These are phyloP conservation scores for Boleophthalmus pectinirostris DNA, from an alignment of 2,113 vertebrate species.

Conservation along the genomic window DNA sequence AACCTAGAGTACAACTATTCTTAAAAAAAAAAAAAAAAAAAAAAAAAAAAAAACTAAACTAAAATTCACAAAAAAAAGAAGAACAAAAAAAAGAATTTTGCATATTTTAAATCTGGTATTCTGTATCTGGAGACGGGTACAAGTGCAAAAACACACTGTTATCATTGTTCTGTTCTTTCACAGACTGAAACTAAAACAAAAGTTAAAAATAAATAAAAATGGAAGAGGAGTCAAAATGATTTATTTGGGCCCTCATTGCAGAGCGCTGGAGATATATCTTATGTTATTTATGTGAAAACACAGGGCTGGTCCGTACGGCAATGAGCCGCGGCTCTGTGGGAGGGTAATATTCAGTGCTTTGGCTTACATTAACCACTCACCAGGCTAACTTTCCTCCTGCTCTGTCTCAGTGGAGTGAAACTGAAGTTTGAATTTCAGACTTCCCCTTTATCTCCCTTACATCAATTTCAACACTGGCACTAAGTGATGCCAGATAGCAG, in stretches of 20 bases:
- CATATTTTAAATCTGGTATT: too few relatives aligned
- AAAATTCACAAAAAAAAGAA: not conserved
- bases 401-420: constrained; percentile 75
- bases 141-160: not conserved
- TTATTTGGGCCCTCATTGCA: constrained; percentile 57
- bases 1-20: not conserved
- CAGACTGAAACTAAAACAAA: constrained; percentile 1
- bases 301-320: constrained; percentile 57
- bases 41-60: not conserved
- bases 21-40: not conserved
- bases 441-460: constrained; percentile 75
- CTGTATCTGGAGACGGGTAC: not conserved
- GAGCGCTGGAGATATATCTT: constrained; percentile 47
- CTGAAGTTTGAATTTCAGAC: constrained; percentile 76
- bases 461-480: constrained; percentile 75
- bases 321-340: constrained; percentile 67
- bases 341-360: constrained; percentile 76
- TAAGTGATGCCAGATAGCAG: constrained; percentile 76
- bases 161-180: not conserved
- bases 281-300: constrained; percentile 70
- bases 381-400: constrained; percentile 70
- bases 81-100: too few relatives aligned
- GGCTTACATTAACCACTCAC: constrained; percentile 78
- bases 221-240: constrained; percentile 61
- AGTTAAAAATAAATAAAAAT: constrained; percentile 33